Percentiles rank a stretch among this genome's conserved stretches.
phyloP scores from a whole-genome alignment of 2,797 vertebrate species.

The Rhincodon typus region DNA sequence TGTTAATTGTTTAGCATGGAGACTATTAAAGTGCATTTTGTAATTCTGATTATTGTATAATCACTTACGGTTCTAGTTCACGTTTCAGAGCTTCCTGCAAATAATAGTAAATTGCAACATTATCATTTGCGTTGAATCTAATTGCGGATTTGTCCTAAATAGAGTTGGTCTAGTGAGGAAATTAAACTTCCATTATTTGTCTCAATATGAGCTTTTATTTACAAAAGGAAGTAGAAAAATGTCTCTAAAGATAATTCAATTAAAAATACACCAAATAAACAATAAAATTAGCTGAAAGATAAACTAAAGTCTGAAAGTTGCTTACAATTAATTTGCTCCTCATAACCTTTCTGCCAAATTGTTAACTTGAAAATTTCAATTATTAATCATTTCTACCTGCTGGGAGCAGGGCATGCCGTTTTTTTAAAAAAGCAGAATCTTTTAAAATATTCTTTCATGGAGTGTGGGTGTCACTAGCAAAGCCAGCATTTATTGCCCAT shows the following conservation, averaged over 20 bases:
- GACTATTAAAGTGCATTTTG: background rate
- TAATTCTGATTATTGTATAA: background rate
- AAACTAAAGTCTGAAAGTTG: background rate
- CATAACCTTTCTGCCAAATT: background rate
- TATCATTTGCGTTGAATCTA: background rate
- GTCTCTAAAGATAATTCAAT: background rate
- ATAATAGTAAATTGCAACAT: background rate
- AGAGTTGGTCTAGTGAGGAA: background rate
- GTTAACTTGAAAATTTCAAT: background rate
- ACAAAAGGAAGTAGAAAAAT: background rate
- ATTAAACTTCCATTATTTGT: background rate
- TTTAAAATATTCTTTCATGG: no score
- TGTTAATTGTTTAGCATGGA: background rate
- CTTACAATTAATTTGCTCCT: background rate
- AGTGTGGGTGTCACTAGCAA: no score
- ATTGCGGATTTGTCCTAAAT: background rate
- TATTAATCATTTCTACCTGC: no score
- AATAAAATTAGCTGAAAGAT: background rate
- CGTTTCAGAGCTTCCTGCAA: background rate
- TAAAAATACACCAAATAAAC: background rate
- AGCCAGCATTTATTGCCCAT: no score
- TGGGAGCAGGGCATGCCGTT: background rate
- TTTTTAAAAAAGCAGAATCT: background rate
- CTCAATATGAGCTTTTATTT: background rate
- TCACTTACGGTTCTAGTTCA: background rate